Evolutionary conservation across 2,888 invertebrate genomes (phyloP), one percentile per base, ranked within the genome.

Genomic region (Psylliodes chrysocephalus): DNA sequence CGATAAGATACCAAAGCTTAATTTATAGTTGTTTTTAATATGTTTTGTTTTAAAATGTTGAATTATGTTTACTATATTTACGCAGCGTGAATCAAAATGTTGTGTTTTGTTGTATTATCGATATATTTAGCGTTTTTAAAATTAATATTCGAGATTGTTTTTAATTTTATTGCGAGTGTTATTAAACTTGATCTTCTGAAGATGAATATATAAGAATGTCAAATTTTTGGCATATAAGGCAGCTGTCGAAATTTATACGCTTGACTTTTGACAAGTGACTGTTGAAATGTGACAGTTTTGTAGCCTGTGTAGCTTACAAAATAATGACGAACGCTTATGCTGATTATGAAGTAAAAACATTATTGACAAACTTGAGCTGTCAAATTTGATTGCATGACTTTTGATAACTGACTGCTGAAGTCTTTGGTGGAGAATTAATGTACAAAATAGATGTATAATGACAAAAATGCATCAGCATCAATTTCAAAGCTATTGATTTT

Each of bases 1-100:
- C 30, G 30, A 49, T 40, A 42, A 49, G 49, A 60, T 51, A 60
- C 60, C 60, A 60, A 49, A 49, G 60, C 49, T 51, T 51, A 49
- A 51, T 51, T 51, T 42, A 40, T 47, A 33, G 42, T 46, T 33
- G 15, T 38, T 54, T 61, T 47, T 61, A 25, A 38, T 18, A 22
- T n/a, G n/a, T n/a, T 55, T 54, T 55, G 19, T 49, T 60, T 61
- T 18, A 47, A 15, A 22, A 54, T 38, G 30, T 55, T 55, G 44
- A 44, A 12, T 33, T 44, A 44, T 40, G 15, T 25, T 35, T 28
- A 25, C 4, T 42, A 25, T 42, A 8, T 42, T 40, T 54, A 42
- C 15, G 40, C 40, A 28, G 42, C 14, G 54, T 18, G 17, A 42
- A 54, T 54, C 54, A n/a, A 54, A 54, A 42, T 17, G 54, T 54